Evolutionary conservation across 2,113 vertebrate species (phyloP), one percentile per base, ranked within the genome.

Genomic region (Poeciliopsis turrubarensis): DNA sequence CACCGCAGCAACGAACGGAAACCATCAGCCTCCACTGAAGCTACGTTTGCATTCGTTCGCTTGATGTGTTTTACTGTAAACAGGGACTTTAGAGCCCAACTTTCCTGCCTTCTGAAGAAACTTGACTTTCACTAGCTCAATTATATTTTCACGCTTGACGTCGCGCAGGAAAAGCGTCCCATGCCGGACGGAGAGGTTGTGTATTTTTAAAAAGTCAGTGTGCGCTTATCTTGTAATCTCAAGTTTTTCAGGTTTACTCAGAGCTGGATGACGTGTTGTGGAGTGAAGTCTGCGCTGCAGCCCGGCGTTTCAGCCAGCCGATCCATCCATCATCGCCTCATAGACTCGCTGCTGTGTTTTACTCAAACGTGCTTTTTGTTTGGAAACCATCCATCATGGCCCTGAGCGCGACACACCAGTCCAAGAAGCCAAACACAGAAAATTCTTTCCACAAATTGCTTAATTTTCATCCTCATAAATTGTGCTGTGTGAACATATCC

Each of bases 351-450:
- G 70, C 74, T 60, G 74, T 68, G 63, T 70, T 71, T 85, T 88
- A 71, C 79, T 91, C 89, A 92, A 89, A 91, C 84, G 78, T 1
- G 31, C 61, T 91, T 91, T 92, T 90, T 89, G 89, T 93, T 92
- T 89, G 84, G 90, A 81, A 79, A 87, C 75, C 87, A 92, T 93
- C 84, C 85, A 91, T 92, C 90, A 91, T 83, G 5, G 84, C 86
- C 72, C 68, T 76, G 80, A 82, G 82, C 68, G 29, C 54, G 81
- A 82, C 67, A 54, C 63, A 4, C 27, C 13, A 61, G 65, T 67
- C 73, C 44, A 22, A 57, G 25, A 57, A 57, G 51, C 25, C 65
- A 74, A 73, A 78, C 75, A 32, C 8, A 8, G 22, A 37, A 39
- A 66, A 66, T 26, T 26, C 32, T 65, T 65, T 65, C 65, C 25